These are phyloP conservation scores for Drosophila kuntzei DNA, from an alignment of 2,888 invertebrate genomes.

Conservation along the genomic window DNA sequence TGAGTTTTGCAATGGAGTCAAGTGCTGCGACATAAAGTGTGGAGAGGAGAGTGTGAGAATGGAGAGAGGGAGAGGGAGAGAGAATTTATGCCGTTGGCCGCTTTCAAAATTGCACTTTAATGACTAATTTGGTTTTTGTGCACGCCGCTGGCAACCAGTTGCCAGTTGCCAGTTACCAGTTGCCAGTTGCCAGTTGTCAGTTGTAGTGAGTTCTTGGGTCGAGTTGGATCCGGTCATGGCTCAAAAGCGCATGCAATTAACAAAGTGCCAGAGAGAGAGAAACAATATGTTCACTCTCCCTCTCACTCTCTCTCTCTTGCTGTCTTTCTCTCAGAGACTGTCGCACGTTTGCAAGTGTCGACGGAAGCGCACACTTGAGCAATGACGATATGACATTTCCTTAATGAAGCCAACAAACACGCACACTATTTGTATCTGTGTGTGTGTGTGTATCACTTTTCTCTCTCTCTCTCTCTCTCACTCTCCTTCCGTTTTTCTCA, in stretches of 20 bases:
- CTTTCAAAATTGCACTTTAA: constrained; percentile 78
- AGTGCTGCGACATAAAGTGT: constrained; percentile 10
- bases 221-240: constrained; percentile 13
- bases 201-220: constrained; percentile 14
- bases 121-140: constrained; percentile 76
- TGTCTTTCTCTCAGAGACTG: constrained; percentile 25
- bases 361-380: constrained; percentile 82
- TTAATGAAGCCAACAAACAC: constrained; percentile 78
- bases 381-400: constrained; percentile 82
- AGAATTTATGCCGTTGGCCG: constrained; percentile 28
- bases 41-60: not conserved
- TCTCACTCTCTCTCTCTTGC: not conserved
- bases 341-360: constrained; percentile 55
- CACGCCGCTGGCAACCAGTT: constrained; percentile 33
- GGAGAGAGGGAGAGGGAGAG: not conserved
- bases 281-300: not conserved
- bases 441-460: not conserved
- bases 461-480: not conserved
- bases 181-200: constrained; percentile 20
- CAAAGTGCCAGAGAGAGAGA: constrained; percentile 41
- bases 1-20: constrained; percentile 59
- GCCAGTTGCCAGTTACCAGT: constrained; percentile 13
- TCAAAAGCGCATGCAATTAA: constrained; percentile 55
- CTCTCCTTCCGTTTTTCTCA: not conserved
- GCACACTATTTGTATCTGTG: constrained; percentile 11